Evolutionary conservation across 2,797 vertebrate genomes (phyloP), one percentile per base, ranked within the genome.

Genomic region (Chloroceryle amazona): DNA sequence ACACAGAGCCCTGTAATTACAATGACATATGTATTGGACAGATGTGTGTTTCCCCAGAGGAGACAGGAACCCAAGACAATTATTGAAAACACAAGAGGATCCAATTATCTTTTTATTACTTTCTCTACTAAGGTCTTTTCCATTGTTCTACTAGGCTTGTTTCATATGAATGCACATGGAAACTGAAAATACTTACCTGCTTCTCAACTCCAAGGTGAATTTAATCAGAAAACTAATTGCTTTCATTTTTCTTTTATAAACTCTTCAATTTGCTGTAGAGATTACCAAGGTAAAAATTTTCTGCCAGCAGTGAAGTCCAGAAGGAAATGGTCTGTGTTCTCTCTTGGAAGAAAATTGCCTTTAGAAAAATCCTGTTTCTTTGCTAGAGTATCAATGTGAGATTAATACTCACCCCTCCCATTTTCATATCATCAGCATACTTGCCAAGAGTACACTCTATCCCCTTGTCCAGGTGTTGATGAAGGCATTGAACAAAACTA

Each of bases 191-290:
- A 22, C 74, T 84, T 70, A 94, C 84, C 91, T 93, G 61, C 17
- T 87, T 58, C 84, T 96, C 81, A 67, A 42, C 54, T 73, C 81
- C 90, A 92, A 89, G 41, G 60, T 87, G 89, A 94, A 93, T 96
- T 92, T 94, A 95, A 95, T 96, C 68, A 92, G 89, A 89, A 95
- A 94, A 91, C 90, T 96, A 95, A 95, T 89, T 96, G 84, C 81
- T 93, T 96, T 93, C 89, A 92, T 66, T 95, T 95, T 94, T 74
- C 65, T 89, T 68, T 67, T 82, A 94, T 65, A 92, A 97, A 92
- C 65, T 89, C 61, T 82, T 93, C 89, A 80, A 82, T 93, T 93
- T 91, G 75, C 89, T 91, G 52, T 61, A 20, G 55, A 85, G 65
- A 93, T 89, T 91, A 91, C 89, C 67, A 83, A 8, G n/a, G 74